Conservation (phyloP, 2,888 invertebrate genomes). For the Elysia crispata region DNA sequence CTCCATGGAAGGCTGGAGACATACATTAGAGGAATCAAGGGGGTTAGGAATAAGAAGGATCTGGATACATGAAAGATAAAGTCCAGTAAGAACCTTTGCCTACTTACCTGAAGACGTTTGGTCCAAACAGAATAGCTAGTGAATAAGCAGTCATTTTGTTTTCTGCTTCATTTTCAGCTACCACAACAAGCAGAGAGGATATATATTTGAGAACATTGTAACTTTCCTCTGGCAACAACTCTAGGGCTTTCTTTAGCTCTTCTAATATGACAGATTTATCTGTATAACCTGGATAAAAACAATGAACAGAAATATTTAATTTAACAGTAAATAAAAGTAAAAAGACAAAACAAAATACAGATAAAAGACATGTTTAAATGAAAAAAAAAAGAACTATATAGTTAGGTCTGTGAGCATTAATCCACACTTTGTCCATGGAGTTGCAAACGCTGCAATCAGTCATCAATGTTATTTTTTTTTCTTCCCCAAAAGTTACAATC, state of each 20-base stretch:
- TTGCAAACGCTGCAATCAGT: no score
- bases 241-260: slow-evolving; percentile 55
- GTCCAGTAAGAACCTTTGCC: no score
- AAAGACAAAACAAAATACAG: not conserved
- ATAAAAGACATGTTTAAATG: not conserved
- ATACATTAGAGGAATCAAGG: no score
- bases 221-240: slow-evolving; percentile 77
- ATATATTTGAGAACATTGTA: slow-evolving; percentile 77
- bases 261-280: slow-evolving; percentile 10
- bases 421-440: no score
- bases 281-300: not conserved
- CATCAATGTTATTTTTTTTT: no score
- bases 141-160: slow-evolving; percentile 78
- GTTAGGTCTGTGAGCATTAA: not conserved
- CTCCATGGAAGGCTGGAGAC: no score
- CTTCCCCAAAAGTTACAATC: no score
- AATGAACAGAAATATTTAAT: slow-evolving; percentile 22
- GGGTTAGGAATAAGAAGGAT: no score
- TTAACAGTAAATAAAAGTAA: not conserved
- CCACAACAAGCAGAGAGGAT: slow-evolving; percentile 77
- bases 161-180: slow-evolving; percentile 75
- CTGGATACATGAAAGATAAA: no score
- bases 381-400: not conserved
- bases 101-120: slow-evolving; percentile 77
- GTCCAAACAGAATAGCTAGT: slow-evolving; percentile 79